These are phyloP conservation scores for Phrynocephalus versicolor DNA, from an alignment of 2,113 vertebrate species.

Conservation along the genomic window DNA sequence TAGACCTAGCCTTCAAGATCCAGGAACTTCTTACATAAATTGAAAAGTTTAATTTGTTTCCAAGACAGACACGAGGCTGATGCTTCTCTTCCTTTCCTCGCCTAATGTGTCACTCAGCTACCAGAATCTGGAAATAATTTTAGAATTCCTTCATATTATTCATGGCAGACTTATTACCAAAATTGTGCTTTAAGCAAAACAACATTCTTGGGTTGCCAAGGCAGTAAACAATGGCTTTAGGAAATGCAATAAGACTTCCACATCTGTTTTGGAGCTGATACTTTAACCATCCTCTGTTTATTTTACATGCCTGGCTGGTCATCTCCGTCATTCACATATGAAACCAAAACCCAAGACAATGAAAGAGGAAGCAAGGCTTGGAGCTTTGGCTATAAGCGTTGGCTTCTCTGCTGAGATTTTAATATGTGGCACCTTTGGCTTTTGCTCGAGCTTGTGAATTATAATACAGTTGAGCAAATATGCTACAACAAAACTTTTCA, in stretches of 20 bases:
- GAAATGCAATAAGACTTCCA: slow-evolving; percentile 63
- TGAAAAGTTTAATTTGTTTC: slow-evolving; percentile 47
- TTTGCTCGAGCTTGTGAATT: background rate
- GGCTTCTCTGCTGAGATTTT: background rate
- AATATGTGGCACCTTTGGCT: slow-evolving; percentile 16
- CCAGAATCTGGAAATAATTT: slow-evolving; percentile 68
- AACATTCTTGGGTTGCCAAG: slow-evolving; percentile 63
- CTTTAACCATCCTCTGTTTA: slow-evolving; percentile 56
- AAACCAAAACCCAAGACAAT: slow-evolving; percentile 42
- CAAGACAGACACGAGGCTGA: slow-evolving; percentile 36
- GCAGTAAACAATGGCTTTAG: slow-evolving; percentile 67
- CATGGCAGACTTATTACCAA: slow-evolving; percentile 69
- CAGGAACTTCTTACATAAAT: slow-evolving; percentile 59
- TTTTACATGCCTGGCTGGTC: slow-evolving; percentile 51
- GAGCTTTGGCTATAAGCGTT: slow-evolving; percentile 28
- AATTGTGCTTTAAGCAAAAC: slow-evolving; percentile 70
- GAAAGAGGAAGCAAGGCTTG: background rate
- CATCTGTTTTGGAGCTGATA: slow-evolving; percentile 65
- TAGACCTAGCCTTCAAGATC: slow-evolving; percentile 57
- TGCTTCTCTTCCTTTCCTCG: slow-evolving; percentile 35
- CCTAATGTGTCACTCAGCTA: slow-evolving; percentile 46
- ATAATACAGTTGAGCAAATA: background rate
- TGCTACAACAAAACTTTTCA: background rate
- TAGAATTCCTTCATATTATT: slow-evolving; percentile 68
- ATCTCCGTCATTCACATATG: slow-evolving; percentile 33